phyloP scores from a whole-genome alignment of 2,888 invertebrate species.

The Cosmopolites sordidus region DNA sequence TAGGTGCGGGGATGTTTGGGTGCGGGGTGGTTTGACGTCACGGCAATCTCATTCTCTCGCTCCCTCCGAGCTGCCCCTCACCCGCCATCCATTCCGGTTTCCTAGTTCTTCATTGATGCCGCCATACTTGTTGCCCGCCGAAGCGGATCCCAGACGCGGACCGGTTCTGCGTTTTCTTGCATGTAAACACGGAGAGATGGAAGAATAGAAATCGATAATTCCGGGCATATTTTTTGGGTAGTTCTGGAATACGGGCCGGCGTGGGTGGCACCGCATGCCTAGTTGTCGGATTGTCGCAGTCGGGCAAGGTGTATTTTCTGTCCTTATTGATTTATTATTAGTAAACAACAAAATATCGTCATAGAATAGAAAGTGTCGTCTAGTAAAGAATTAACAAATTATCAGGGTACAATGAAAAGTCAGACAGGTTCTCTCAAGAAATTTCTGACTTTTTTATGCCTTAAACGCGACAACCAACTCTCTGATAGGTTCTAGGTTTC shows the following conservation, averaged over 20 bases:
- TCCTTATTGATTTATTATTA: too few species aligned
- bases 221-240: constrained; percentile 18
- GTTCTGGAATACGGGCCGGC: constrained; percentile 14
- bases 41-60: neutral
- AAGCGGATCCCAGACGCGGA: neutral
- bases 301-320: too few species aligned
- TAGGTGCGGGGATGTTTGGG: too few species aligned
- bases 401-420: too few species aligned
- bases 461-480: too few species aligned
- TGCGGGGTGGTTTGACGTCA: neutral
- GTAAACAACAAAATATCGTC: too few species aligned
- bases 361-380: too few species aligned
- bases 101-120: constrained; percentile 16
- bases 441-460: too few species aligned
- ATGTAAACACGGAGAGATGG: neutral
- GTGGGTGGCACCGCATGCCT: constrained; percentile 10
- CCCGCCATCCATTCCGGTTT: constrained; percentile 10
- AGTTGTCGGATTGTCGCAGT: constrained; percentile 9
- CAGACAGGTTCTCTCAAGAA: too few species aligned
- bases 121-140: constrained; percentile 21
- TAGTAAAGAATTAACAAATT: too few species aligned
- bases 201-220: constrained; percentile 11
- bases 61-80: neutral
- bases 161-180: neutral
- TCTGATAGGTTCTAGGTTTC: too few species aligned